Evolutionary conservation across 2,113 vertebrate species (phyloP).

Genomic region (Gulo gulo): DNA sequence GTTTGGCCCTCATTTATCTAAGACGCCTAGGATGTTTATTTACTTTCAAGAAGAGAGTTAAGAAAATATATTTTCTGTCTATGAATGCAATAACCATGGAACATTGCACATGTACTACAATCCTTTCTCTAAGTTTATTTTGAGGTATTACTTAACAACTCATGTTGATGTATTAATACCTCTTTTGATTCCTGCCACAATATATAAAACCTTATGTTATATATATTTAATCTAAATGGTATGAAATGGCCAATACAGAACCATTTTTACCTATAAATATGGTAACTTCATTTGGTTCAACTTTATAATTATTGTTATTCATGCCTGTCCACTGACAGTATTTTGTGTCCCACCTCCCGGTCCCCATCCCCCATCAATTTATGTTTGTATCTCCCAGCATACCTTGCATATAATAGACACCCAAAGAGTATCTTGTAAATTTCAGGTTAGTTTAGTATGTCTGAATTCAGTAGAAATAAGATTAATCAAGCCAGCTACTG

Average conservation of each 20-base stretch:
- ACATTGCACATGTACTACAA: not conserved
- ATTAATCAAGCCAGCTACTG: not conserved
- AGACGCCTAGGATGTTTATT: not conserved
- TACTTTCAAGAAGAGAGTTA: not conserved
- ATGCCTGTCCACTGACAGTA: not conserved
- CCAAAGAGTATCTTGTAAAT: not conserved
- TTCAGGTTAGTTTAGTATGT: not conserved
- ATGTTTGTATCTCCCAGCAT: not conserved
- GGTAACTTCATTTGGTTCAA: not conserved
- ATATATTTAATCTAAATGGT: not conserved
- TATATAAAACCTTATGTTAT: not conserved
- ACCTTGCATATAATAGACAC: not conserved
- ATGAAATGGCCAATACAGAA: not conserved
- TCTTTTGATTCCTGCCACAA: not conserved
- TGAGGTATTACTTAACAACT: not conserved
- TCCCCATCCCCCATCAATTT: not conserved
- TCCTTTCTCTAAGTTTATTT: not conserved
- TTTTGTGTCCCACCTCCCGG: fast-evolving
- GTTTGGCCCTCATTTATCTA: not conserved
- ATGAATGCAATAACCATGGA: not conserved
- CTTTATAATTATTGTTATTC: not conserved
- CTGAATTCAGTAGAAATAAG: not conserved
- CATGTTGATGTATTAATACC: not conserved
- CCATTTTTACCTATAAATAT: not conserved
- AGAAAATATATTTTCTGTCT: not conserved